Evolutionary conservation across 2,797 vertebrate genomes (phyloP).

Genomic region (Myotis vivesi): DNA sequence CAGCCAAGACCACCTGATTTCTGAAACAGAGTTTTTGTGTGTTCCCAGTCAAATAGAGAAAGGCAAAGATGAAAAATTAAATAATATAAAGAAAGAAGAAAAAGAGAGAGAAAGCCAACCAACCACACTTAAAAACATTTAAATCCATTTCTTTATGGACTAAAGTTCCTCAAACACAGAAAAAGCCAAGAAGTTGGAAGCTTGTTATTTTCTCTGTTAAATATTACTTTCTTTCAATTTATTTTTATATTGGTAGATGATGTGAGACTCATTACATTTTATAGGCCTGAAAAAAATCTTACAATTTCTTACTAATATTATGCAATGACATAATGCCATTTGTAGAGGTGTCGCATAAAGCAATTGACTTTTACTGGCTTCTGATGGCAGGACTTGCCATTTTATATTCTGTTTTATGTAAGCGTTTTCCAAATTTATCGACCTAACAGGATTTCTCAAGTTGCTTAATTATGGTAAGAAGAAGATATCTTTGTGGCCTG

Average conservation of each 20-base stretch:
- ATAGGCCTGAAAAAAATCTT: conserved; percentile 84
- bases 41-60: conserved; percentile 72
- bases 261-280: conserved; percentile 87
- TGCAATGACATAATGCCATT: conserved; percentile 89
- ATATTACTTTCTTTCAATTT: conserved; percentile 76
- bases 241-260: conserved; percentile 83
- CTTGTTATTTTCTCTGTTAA: conserved; percentile 73
- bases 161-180: conserved; percentile 79
- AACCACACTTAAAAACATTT: conserved; percentile 69
- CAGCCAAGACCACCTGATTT: conserved; percentile 73
- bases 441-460: conserved; percentile 85
- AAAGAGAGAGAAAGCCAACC: not conserved
- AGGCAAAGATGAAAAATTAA: conserved; percentile 73
- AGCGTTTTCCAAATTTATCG: conserved; percentile 85
- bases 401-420: conserved; percentile 88
- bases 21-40: conserved; percentile 74
- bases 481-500: conserved; percentile 81
- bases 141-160: conserved; percentile 70
- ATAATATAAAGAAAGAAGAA: conserved; percentile 53
- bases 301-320: conserved; percentile 87
- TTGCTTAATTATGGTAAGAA: conserved; percentile 87
- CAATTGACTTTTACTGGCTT: conserved; percentile 88
- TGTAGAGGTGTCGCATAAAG: conserved; percentile 85
- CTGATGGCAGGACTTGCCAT: conserved; percentile 85
- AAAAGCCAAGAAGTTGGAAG: conserved; percentile 78